Evolutionary conservation across 2,888 invertebrate species (phyloP).

Genomic region (Cryptus armator): DNA sequence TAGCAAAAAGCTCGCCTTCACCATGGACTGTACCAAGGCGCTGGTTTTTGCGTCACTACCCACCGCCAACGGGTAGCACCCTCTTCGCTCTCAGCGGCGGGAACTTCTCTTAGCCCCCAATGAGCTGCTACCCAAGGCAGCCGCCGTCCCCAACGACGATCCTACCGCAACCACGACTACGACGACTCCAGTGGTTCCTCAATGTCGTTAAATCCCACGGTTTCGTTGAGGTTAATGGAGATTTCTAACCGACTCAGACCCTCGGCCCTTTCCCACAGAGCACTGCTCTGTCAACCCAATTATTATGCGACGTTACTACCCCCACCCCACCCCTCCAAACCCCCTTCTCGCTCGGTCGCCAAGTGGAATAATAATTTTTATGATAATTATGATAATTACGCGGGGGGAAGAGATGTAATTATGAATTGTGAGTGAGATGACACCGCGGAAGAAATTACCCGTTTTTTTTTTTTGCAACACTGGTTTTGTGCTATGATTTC

Average conservation of each 20-base stretch:
- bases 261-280: constrained; percentile 25
- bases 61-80: constrained; percentile 5
- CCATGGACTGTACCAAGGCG: constrained; percentile 37
- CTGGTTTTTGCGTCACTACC: constrained; percentile 26
- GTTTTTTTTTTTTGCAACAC: not conserved
- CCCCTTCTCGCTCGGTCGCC: not conserved
- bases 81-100: constrained; percentile 7
- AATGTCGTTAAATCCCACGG: constrained; percentile 76
- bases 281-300: constrained; percentile 57
- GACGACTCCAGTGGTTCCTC: constrained; percentile 70
- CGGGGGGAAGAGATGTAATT: constrained; percentile 18
- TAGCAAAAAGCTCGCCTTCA: constrained; percentile 69
- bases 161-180: constrained; percentile 1
- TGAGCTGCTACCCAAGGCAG: constrained; percentile 43
- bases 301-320: constrained; percentile 40
- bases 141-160: constrained; percentile 30
- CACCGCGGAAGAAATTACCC: not conserved
- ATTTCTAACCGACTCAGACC: constrained; percentile 50
- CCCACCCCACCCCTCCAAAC: no score
- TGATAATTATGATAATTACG: constrained; percentile 55
- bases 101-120: constrained; percentile 38
- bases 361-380: constrained; percentile 47
- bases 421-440: constrained; percentile 25
- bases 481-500: constrained; percentile 21
- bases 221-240: constrained; percentile 74